These are phyloP conservation scores for Hemaris fuciformis DNA, from an alignment of 2,888 invertebrate genomes.

Conservation along the genomic window DNA sequence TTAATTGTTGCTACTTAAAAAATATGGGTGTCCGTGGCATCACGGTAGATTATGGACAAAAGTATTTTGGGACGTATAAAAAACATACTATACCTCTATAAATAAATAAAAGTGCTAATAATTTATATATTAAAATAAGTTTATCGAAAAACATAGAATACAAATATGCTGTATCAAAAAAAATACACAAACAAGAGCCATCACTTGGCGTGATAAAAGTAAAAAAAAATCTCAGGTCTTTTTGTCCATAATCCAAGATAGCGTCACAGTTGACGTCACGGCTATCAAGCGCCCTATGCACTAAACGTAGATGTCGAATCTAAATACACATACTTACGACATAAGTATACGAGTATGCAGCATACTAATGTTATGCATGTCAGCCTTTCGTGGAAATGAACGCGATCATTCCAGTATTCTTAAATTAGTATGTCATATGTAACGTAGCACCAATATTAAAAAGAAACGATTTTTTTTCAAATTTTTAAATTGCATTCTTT, in stretches of 20 bases:
- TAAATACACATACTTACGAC: conserved; percentile 58
- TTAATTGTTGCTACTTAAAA: conserved; percentile 12
- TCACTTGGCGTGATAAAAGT: not conserved
- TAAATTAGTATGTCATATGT: conserved; percentile 1
- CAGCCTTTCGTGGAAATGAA: not conserved
- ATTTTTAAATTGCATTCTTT: conserved; percentile 13
- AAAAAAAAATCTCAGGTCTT: not conserved
- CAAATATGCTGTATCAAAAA: not conserved
- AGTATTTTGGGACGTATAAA: not conserved
- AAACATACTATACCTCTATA: not conserved
- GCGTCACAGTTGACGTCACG: not conserved
- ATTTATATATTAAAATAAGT: no score
- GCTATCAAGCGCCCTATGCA: conserved; percentile 20
- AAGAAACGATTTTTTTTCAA: not conserved
- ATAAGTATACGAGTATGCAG: conserved; percentile 14
- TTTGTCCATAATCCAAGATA: conserved; percentile 6
- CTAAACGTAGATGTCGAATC: conserved; percentile 65
- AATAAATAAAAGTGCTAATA: no score
- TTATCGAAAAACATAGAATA: not conserved
- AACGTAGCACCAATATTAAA: conserved; percentile 10
- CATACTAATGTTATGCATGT: conserved; percentile 19
- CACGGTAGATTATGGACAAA: not conserved
- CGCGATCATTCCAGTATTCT: not conserved
- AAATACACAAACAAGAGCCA: not conserved
- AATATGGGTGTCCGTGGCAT: not conserved